These are phyloP conservation scores for Gallinago nigripennis DNA, from an alignment of 2,797 vertebrate species.

Conservation along the genomic window DNA sequence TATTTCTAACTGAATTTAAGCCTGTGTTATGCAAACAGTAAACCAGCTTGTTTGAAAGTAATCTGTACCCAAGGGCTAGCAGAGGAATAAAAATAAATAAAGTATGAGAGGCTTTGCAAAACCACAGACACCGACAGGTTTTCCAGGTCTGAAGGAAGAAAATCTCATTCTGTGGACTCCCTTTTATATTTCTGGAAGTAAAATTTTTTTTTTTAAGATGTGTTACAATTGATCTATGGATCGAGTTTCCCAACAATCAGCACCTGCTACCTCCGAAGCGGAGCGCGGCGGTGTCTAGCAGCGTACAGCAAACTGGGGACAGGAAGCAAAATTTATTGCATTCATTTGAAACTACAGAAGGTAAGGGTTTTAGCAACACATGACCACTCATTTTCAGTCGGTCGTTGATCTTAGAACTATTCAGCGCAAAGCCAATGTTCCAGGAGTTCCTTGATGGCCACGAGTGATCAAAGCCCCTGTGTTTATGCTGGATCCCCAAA, in stretches of 20 bases:
- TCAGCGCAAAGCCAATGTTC: accelerated
- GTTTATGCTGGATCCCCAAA: too few species aligned
- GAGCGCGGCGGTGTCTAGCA: not conserved
- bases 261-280: not conserved
- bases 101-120: slow-evolving; percentile 51
- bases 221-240: accelerated
- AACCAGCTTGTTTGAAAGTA: slow-evolving; percentile 61
- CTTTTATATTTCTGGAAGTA: not conserved
- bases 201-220: not conserved
- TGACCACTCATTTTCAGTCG: not conserved
- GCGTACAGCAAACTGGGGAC: not conserved
- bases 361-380: not conserved
- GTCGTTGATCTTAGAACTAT: not conserved
- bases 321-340: not conserved
- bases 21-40: slow-evolving; percentile 60
- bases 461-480: accelerated
- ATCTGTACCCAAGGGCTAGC: slow-evolving; percentile 59
- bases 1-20: slow-evolving; percentile 52
- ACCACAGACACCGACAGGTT: slow-evolving; percentile 57
- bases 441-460: not conserved
- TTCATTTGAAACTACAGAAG: not conserved
- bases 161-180: not conserved
- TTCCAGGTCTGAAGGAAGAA: slow-evolving; percentile 25
- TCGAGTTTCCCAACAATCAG: not conserved
- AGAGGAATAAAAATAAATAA: slow-evolving; percentile 63